Evolutionary conservation across 2,113 vertebrate genomes (phyloP), one percentile per base, ranked within the genome.

Genomic region (Phocoena sinus): DNA sequence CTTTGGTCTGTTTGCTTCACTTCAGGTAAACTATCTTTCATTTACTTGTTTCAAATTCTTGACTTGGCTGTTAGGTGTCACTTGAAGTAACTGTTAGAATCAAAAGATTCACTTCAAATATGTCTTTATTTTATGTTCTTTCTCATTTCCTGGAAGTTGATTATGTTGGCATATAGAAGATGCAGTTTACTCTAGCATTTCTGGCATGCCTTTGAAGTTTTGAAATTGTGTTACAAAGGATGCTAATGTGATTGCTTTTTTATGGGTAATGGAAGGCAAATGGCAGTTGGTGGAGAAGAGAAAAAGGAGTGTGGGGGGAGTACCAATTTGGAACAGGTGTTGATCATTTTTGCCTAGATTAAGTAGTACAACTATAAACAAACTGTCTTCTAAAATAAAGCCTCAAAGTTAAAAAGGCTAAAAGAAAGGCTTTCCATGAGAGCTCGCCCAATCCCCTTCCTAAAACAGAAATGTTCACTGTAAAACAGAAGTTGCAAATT

Each of bases 401-500:
- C 28, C 10, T 81, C 85, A 71, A 93, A 74, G 73, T 93, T 47
- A 50, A 87, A 88, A 92, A 62, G 1, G 53, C 98, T 97, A 53
- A 91, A 85, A 92, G 31, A 85, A 83, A 92, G 70, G 74, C 44
- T 96, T 97, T 89, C 21, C 5, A 25, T 21, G 85, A 92, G 28
- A 80, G 62, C 23, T 94, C 88, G 26, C 26, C 9, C 12, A 96
- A 97, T 47, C 3, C 7, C 2, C 1, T n/a, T 95, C 53, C 17
- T 94, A 74, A 74, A 92, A 73, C 31, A 97, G 91, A 98, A 98
- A 96, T 62, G 82, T 97, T 94, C 77, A 85, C 92, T 96, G 93
- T 97, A 98, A 97, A 98, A 91, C 47, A 98, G 60, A 97, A 89
- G 71, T 87, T 98, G 89, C 82, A 95, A 97, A 97, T 89, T 98